These are phyloP conservation scores for Scalopus aquaticus DNA, from an alignment of 2,113 vertebrate species.

Conservation along the genomic window DNA sequence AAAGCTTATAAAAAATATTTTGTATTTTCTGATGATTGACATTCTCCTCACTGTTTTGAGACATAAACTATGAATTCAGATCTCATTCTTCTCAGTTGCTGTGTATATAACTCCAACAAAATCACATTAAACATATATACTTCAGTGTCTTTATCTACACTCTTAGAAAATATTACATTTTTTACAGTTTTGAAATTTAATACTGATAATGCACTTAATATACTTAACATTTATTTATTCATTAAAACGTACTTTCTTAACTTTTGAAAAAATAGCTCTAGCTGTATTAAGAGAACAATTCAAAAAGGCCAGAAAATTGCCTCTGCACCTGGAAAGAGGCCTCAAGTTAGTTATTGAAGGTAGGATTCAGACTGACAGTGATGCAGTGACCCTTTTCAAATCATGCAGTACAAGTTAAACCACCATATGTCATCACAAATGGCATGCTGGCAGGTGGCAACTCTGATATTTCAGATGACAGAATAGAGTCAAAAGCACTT, in stretches of 20 bases:
- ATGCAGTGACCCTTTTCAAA: conserved; percentile 62
- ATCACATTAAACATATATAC: background rate
- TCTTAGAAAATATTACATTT: background rate
- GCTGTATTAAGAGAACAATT: background rate
- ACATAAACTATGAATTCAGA: background rate
- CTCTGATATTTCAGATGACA: conserved; percentile 66
- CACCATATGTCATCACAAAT: conserved; percentile 73
- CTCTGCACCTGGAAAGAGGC: background rate
- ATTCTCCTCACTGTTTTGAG: background rate
- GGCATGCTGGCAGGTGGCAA: conserved; percentile 38
- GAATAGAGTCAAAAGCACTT: conserved; percentile 66
- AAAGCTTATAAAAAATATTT: background rate
- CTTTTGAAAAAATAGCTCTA: background rate
- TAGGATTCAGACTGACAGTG: conserved; percentile 44
- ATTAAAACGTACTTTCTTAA: background rate
- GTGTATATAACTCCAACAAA: background rate
- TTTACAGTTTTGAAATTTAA: background rate
- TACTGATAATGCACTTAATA: background rate
- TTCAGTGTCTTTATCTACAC: background rate
- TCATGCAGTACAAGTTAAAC: conserved; percentile 51
- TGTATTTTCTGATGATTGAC: background rate
- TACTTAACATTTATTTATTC: background rate
- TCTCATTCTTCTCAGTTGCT: background rate
- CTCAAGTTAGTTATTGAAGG: conserved; percentile 37
- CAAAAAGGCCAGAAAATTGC: background rate